Percentiles rank a stretch among this genome's conserved stretches.
Evolutionary conservation across 2,797 vertebrate genomes (phyloP).

Genomic region (Hirundo rustica): DNA sequence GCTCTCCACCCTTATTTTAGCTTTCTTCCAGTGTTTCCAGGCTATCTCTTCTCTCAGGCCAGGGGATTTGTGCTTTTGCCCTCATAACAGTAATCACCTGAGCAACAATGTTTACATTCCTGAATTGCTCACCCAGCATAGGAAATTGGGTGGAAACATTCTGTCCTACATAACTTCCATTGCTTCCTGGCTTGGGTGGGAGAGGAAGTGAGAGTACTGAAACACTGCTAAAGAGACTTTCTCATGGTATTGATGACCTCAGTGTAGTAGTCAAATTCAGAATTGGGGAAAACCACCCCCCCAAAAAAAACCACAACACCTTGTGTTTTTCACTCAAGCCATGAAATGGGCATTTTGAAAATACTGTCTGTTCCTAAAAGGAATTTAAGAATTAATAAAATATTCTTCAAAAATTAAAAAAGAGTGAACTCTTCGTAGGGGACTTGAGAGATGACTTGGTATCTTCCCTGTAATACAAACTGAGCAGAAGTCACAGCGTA

Average conservation of each 20-base stretch:
- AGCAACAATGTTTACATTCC: constrained; percentile 41
- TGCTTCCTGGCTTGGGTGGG: constrained; percentile 60
- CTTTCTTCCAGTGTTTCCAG: not conserved
- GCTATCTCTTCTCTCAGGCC: not conserved
- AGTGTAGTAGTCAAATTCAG: not conserved
- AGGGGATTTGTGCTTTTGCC: not conserved
- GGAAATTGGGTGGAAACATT: constrained; percentile 56
- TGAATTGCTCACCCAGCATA: constrained; percentile 27
- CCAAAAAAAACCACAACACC: too few relatives aligned
- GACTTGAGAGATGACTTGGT: not conserved
- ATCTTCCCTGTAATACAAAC: not conserved
- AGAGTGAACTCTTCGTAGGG: not conserved
- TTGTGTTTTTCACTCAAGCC: not conserved
- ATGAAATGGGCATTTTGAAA: not conserved
- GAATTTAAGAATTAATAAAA: not conserved
- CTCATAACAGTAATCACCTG: not conserved
- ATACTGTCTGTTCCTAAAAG: not conserved
- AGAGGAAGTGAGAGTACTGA: constrained; percentile 42
- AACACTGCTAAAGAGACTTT: not conserved
- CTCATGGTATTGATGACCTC: not conserved
- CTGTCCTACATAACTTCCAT: constrained; percentile 57
- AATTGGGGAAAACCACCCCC: not conserved
- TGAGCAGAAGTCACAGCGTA: not conserved
- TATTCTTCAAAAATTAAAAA: not conserved
- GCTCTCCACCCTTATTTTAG: not conserved